Evolutionary conservation across 1,140 invertebrate genomes (phyloP).

Genomic region (Hyphantria cunea): DNA sequence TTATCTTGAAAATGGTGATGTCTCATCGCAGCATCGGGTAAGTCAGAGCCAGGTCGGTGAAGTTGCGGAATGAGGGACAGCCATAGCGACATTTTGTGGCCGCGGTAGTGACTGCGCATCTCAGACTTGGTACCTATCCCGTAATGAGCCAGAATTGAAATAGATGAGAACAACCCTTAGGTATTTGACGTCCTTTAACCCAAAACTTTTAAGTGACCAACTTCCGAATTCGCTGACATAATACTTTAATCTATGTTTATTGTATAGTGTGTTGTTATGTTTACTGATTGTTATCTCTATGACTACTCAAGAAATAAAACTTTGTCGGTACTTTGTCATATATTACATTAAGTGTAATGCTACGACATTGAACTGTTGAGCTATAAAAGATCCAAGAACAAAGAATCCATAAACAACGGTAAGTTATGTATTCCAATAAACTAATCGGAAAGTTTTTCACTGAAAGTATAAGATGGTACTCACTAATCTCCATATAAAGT

Average conservation of each 20-base stretch:
- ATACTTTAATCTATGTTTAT: constrained; percentile 12
- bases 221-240: constrained; percentile 8
- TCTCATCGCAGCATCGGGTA: constrained; percentile 84
- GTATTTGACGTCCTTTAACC: constrained; percentile 20
- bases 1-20: constrained; percentile 90
- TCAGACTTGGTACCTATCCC: constrained; percentile 86
- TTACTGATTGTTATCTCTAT: constrained; percentile 13
- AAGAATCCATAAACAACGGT: constrained; percentile 9
- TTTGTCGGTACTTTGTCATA: neutral
- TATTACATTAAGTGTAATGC: constrained; percentile 10
- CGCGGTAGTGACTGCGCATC: constrained; percentile 93
- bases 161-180: constrained; percentile 29
- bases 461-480: constrained; percentile 46
- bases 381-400: constrained; percentile 9
- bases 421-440: constrained; percentile 17
- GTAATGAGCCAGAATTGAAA: constrained; percentile 38
- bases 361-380: constrained; percentile 12
- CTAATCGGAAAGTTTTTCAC: constrained; percentile 16
- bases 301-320: constrained; percentile 7
- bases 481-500: constrained; percentile 91
- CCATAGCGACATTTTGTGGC: constrained; percentile 96
- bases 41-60: constrained; percentile 87
- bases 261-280: constrained; percentile 9
- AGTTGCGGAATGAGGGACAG: constrained; percentile 94
- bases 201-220: constrained; percentile 43